A percentile compares a stretch with the other conserved stretches of the same genome.
Conservation (phyloP, 2,797 vertebrate species). For the Pantherophis alleghaniensis region DNA sequence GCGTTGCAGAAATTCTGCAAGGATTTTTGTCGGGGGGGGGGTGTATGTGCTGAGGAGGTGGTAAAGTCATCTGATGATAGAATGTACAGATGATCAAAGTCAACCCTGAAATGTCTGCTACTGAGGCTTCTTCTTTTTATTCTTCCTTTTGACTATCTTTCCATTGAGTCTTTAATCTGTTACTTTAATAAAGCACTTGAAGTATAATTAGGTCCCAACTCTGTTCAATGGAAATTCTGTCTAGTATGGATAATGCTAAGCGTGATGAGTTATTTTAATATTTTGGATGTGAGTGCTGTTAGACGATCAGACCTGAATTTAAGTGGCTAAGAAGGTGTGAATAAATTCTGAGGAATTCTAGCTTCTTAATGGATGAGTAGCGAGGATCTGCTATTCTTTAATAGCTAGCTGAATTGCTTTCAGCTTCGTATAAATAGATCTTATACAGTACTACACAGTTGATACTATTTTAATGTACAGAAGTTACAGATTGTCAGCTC, state of each 20-base stretch:
- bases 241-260: background rate
- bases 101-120: background rate
- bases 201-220: background rate
- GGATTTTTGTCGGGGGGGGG: background rate
- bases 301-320: background rate
- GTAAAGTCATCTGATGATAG: slow-evolving; percentile 38
- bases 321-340: background rate
- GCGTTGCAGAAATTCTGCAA: slow-evolving; percentile 24
- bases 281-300: background rate
- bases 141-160: accelerated
- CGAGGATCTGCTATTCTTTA: background rate
- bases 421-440: background rate
- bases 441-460: background rate
- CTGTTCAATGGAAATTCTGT: background rate
- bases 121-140: background rate
- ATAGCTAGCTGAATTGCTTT: background rate
- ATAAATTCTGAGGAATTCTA: background rate
- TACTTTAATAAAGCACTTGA: background rate
- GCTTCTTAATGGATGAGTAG: background rate
- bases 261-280: background rate
- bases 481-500: background rate
- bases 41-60: background rate
- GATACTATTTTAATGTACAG: background rate
- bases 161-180: slow-evolving; percentile 9
- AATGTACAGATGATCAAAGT: slow-evolving; percentile 35